phyloP scores from a whole-genome alignment of 2,797 vertebrate genomes.

The Pseudochromis fuscus region DNA sequence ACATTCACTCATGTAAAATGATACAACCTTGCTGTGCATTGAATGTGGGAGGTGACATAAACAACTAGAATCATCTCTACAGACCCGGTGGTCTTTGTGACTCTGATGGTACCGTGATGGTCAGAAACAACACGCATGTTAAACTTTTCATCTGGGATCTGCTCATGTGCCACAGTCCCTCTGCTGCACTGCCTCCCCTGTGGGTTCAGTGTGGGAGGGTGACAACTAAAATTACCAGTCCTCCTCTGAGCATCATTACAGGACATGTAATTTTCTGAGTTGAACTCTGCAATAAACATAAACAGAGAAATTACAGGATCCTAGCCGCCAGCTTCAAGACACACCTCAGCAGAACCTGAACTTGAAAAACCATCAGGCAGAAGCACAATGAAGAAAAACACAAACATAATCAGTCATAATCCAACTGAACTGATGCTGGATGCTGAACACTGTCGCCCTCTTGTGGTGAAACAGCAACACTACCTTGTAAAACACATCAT shows the following conservation, averaged over 20 bases:
- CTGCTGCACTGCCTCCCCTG: slow-evolving; percentile 24
- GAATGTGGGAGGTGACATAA: slow-evolving; percentile 6
- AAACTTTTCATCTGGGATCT: slow-evolving; percentile 1
- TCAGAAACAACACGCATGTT: neutral
- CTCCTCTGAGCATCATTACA: neutral
- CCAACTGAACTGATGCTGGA: too few species aligned
- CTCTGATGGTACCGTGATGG: neutral
- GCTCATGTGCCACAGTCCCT: slow-evolving; percentile 7
- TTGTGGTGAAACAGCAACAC: too few species aligned
- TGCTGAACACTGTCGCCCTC: too few species aligned
- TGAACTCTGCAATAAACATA: neutral
- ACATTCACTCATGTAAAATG: neutral
- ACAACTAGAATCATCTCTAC: slow-evolving; percentile 9
- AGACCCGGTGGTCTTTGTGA: neutral
- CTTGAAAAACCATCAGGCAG: too few species aligned
- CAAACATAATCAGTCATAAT: too few species aligned
- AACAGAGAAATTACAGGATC: neutral
- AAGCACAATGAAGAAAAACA: too few species aligned
- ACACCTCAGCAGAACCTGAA: too few species aligned
- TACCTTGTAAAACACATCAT: too few species aligned
- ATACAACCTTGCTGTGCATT: slow-evolving; percentile 3
- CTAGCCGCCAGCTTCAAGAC: too few species aligned
- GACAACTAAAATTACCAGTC: slow-evolving; percentile 45
- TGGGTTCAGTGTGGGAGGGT: slow-evolving; percentile 50
- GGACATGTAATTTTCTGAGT: neutral